phyloP scores from a whole-genome alignment of 2,113 vertebrate species.

The Porphyrio hochstetteri region DNA sequence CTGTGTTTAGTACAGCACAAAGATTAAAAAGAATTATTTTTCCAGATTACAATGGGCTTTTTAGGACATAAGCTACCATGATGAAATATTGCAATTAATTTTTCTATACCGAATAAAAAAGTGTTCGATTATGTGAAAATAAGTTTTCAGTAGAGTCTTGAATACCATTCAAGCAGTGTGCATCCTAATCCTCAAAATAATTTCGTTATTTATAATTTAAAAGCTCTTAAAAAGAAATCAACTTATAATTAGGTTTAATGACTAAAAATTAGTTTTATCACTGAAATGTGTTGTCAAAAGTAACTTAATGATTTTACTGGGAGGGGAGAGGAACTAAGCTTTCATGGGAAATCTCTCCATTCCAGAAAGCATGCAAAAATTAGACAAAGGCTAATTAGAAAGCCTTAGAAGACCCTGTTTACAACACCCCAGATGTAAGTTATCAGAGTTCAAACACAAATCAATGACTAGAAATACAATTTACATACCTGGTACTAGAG shows the following conservation, averaged over 20 bases:
- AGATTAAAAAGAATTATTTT: not conserved
- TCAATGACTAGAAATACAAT: not conserved
- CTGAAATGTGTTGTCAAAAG: not conserved
- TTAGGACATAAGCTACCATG: not conserved
- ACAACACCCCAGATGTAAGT: not conserved
- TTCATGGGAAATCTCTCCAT: not conserved
- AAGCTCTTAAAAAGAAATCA: not conserved
- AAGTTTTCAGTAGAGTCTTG: not conserved
- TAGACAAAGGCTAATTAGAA: not conserved
- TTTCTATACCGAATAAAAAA: constrained; percentile 4
- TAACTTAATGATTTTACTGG: not conserved
- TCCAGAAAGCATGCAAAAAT: not conserved
- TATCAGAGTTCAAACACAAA: not conserved
- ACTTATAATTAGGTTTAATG: not conserved
- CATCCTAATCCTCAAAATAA: not conserved
- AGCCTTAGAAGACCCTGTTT: not conserved
- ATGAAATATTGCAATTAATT: not conserved
- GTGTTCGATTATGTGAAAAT: not conserved
- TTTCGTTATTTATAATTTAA: not conserved
- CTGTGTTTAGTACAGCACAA: not conserved
- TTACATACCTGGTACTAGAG: not conserved
- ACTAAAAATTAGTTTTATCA: not conserved
- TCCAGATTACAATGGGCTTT: not conserved
- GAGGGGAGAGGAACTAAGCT: not conserved
- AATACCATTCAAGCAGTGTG: not conserved